These are phyloP conservation scores for Nyctibius bracteatus DNA, from an alignment of 2,113 vertebrate genomes.

Conservation along the genomic window DNA sequence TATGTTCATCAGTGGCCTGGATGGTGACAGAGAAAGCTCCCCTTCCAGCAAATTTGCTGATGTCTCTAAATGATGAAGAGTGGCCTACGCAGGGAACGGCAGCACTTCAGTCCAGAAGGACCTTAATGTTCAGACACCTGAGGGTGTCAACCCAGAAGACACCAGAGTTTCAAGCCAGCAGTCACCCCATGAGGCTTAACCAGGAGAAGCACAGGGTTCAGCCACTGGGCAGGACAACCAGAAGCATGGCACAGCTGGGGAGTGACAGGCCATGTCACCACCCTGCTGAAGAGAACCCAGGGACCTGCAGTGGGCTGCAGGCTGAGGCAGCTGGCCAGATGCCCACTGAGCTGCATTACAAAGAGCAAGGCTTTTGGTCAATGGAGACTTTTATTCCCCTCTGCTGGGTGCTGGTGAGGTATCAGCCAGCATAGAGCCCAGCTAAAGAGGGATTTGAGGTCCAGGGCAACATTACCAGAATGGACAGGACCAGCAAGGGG, in stretches of 20 bases:
- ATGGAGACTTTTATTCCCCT: background rate
- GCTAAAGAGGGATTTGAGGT: background rate
- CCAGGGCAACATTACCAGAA: background rate
- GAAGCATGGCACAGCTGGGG: background rate
- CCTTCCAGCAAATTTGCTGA: background rate
- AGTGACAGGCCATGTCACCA: background rate
- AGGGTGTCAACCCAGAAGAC: background rate
- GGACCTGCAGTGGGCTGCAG: background rate
- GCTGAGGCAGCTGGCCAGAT: background rate
- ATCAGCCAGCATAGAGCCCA: background rate
- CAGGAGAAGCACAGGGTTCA: background rate
- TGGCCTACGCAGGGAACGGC: background rate
- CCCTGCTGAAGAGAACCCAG: background rate
- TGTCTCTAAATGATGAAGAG: background rate
- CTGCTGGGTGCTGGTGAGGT: background rate
- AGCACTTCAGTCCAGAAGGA: background rate
- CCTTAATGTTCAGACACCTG: background rate
- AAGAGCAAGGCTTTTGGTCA: background rate
- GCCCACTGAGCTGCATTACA: background rate
- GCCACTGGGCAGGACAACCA: background rate
- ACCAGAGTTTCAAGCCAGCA: background rate
- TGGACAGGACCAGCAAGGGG: background rate
- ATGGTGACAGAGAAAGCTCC: background rate
- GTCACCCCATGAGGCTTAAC: background rate
- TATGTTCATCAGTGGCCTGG: background rate